Conservation (phyloP, 2,113 vertebrate species). For the Etheostoma cragini region DNA sequence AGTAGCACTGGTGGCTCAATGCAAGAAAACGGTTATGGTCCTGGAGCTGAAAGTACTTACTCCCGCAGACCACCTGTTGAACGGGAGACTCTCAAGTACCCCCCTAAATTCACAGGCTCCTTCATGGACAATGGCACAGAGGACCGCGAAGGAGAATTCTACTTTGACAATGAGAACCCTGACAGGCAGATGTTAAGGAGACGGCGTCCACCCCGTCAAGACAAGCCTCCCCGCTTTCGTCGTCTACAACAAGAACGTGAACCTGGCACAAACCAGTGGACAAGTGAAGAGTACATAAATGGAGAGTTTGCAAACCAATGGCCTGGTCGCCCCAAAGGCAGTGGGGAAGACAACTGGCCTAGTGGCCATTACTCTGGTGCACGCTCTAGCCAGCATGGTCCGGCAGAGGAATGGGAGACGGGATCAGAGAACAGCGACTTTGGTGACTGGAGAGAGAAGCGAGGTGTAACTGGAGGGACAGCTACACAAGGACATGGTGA, state of each 20-base stretch:
- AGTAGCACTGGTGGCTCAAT: conserved; percentile 68
- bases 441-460: conserved; percentile 90
- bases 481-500: conserved; percentile 80
- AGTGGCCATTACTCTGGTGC: conserved; percentile 75
- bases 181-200: conserved; percentile 92
- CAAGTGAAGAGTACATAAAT: conserved; percentile 88
- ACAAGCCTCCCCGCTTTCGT: conserved; percentile 95
- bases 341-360: conserved; percentile 84
- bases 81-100: conserved; percentile 87
- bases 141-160: conserved; percentile 90
- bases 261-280: conserved; percentile 88
- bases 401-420: conserved; percentile 95
- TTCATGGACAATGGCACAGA: conserved; percentile 88
- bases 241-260: conserved; percentile 93
- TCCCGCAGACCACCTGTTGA: conserved; percentile 83
- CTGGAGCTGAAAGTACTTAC: conserved; percentile 81
- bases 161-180: conserved; percentile 87
- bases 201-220: conserved; percentile 93
- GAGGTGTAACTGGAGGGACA: conserved; percentile 70
- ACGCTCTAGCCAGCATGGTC: conserved; percentile 85
- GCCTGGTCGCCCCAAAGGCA: conserved; percentile 84
- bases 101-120: conserved; percentile 85
- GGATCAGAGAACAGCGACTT: conserved; percentile 97
- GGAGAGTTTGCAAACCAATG: conserved; percentile 87
- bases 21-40: conserved; percentile 88